Evolutionary conservation across 2,113 vertebrate genomes (phyloP).

Genomic region (Dinomys branickii): DNA sequence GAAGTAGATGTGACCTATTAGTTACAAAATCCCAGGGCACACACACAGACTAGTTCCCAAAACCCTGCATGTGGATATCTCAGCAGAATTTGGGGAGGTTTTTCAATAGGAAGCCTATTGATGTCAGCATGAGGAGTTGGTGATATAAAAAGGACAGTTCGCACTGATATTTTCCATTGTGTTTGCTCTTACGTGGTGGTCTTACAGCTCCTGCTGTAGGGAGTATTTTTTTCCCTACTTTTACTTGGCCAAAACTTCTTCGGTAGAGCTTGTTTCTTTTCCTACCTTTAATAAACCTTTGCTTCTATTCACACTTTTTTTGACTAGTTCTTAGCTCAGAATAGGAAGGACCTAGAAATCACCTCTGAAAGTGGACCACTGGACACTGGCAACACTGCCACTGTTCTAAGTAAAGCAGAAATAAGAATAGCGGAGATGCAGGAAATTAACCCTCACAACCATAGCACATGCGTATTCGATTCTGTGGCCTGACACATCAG

Average conservation of each 20-base stretch:
- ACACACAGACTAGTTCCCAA: not conserved
- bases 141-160: not conserved
- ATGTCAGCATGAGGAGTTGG: not conserved
- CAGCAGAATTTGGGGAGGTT: not conserved
- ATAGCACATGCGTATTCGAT: not conserved
- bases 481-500: not conserved
- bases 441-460: not conserved
- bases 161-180: not conserved
- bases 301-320: not conserved
- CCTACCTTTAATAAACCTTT: not conserved
- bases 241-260: not conserved
- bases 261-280: not conserved
- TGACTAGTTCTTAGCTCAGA: not conserved
- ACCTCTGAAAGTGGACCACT: not conserved
- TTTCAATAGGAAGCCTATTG: not conserved
- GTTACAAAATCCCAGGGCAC: not conserved
- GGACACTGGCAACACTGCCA: not conserved
- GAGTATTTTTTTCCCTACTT: not conserved
- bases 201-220: no score
- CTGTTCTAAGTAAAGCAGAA: not conserved
- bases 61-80: not conserved
- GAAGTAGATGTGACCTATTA: not conserved
- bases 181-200: no score
- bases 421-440: not conserved
- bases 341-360: not conserved